Base-by-base conservation (phyloP, 1,140 invertebrate species). In the Bilobella aurantiaca region DNA sequence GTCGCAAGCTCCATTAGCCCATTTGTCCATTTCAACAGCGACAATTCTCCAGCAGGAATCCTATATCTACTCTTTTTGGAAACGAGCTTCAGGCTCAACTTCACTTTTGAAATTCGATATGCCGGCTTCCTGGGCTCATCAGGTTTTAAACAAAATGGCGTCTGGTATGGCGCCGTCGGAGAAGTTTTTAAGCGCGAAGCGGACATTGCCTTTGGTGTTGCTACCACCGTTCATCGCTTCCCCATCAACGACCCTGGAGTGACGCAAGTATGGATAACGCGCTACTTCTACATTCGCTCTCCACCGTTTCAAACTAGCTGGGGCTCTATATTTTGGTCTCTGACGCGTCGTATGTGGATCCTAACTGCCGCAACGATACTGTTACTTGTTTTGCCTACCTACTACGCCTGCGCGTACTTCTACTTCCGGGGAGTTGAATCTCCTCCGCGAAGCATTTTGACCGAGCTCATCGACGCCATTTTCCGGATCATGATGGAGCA, bases 201-300 rank as follows among this genome's bases (percentile, higher is more conserved):
- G 31, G 58, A 59, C 58, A 59, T 59, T 28, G 58, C 58, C 12
- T 59, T 16, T 29, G 58, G 16, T 8, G 58, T 59, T 14, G 58
- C 58, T 21, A 16, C 58, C 12, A 59, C 58, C 8, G 58, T 25
- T 14, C 3, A 16, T 8, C 27, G 58, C 3, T 14, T 21, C 21
- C 23, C 28, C 28, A 59, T 59, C 8, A 29, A 16, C 31, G 58
- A 59, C 28, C 16, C 58, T 5, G 16, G 16, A 14, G 58, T 59
- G 16, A 59, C 28, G 8, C 58, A 59, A 59, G 28, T 59, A 12
- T 59, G 31, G 27, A 59, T 59, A 8, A 28, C 28, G 8, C 14
- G 58, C 5, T 14, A 21, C 18, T 59, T 59, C 28, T 59, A 21
- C 28, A 8, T 59, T 3, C 16, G 27, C 12, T 28, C 12, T 21